Conservation (phyloP, 2,888 invertebrate species). For the Chalcis sispes region DNA sequence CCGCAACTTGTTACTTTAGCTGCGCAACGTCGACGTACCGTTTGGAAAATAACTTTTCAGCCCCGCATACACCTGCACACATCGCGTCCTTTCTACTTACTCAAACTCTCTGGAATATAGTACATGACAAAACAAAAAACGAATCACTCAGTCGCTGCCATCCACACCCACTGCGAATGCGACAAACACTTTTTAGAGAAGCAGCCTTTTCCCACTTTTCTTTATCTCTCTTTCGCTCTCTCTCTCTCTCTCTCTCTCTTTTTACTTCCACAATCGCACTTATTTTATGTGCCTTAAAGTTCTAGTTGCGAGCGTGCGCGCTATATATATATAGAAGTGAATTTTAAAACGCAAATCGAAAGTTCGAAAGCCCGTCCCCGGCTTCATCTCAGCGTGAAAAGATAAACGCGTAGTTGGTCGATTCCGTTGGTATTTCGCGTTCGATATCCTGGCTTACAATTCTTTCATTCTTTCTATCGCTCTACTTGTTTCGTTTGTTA, state of each 20-base stretch:
- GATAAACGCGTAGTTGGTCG: conserved; percentile 65
- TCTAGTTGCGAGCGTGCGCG: conserved; percentile 3
- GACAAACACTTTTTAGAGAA: too few relatives aligned
- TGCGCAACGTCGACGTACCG: neutral
- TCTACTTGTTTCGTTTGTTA: conserved; percentile 41
- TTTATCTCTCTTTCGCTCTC: neutral
- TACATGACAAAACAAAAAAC: conserved; percentile 47
- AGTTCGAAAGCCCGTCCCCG: conserved; percentile 67
- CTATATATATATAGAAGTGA: conserved; percentile 47
- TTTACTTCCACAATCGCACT: neutral
- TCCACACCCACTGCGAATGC: conserved; percentile 2
- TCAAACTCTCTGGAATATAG: conserved; percentile 1
- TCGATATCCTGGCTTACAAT: conserved; percentile 63
- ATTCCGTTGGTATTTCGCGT: too few relatives aligned
- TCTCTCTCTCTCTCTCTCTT: conserved; percentile 3
- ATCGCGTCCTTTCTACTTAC: too few relatives aligned
- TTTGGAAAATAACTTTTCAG: conserved; percentile 26
- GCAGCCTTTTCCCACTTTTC: neutral
- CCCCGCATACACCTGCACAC: neutral
- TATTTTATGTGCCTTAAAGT: too few relatives aligned
- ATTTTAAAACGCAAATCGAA: conserved; percentile 69
- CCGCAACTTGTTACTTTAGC: conserved; percentile 46
- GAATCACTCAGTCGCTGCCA: conserved; percentile 40
- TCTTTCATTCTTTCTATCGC: conserved; percentile 66
- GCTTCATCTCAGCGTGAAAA: conserved; percentile 66